Evolutionary conservation across 2,797 vertebrate species (phyloP).

Genomic region (Gephyroberyx darwinii): DNA sequence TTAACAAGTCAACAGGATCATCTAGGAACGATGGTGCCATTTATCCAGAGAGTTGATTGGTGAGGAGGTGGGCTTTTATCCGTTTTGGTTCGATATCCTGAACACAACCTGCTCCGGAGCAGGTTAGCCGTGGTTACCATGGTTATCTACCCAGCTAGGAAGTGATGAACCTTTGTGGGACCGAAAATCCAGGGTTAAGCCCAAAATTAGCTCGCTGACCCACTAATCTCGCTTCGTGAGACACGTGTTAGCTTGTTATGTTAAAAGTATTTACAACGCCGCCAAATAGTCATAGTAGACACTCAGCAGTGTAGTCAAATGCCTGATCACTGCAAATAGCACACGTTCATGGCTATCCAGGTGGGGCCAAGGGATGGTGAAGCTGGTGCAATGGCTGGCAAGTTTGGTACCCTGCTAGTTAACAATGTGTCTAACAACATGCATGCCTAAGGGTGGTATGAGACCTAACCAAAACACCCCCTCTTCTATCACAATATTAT

Average conservation of each 20-base stretch:
- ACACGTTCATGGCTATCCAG: slow-evolving; percentile 7
- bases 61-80: no score
- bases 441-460: background rate
- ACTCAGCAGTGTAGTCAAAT: background rate
- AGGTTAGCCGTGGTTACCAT: no score
- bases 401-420: background rate
- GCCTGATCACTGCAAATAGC: slow-evolving; percentile 11
- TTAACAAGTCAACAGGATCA: no score
- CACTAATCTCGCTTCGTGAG: no score
- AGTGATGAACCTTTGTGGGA: no score
- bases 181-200: no score
- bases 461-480: background rate
- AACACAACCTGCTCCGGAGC: no score
- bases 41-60: no score
- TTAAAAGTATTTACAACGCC: background rate
- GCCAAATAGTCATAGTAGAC: background rate
- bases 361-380: slow-evolving; percentile 4
- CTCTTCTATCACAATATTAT: background rate
- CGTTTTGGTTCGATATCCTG: no score
- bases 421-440: background rate
- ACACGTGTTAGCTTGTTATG: background rate
- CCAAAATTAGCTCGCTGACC: no score
- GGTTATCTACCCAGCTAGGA: no score
- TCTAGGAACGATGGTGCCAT: no score
- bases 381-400: background rate